Base-by-base conservation (phyloP, 2,113 vertebrate genomes). In the Hypomesus transpacificus region DNA sequence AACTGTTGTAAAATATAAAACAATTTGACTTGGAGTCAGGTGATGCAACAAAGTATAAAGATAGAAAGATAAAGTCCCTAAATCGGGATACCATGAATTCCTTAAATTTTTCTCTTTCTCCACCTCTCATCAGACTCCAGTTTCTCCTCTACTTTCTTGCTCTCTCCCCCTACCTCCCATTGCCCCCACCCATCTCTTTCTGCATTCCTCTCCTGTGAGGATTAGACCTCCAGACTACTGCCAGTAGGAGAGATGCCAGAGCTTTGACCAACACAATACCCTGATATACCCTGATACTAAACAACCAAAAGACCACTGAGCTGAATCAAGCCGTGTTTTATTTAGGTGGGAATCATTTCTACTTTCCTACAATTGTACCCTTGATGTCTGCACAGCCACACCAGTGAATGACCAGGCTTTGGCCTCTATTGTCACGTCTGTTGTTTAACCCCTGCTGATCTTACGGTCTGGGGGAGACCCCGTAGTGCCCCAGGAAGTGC, bases 401-500 rank as follows among this genome's bases (percentile, higher is more conserved):
- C 9, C 22, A 22, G 22, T 11, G 11, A 61, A 61, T 7, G 24
- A 21, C 21, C 24, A 14, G 58, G 22, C 60, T 34, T 3, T 6
- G 60, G n/a, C 26, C 60, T 62, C 22, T 5, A 16, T 31, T 62
- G 22, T 16, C 22, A 24, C 21, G 22, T 28, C 57, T 26, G 26
- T 61, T 24, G 59, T 61, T 61, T 4, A 61, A 61, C 22, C 59
- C 59, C 22, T 61, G 14, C 24, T 16, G 22, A 28, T 64, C 5
- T 63, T 63, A 14, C 31, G 2, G 52, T 53, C 16, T 56, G 53
- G 14, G 53, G 1, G 53, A 56, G 53, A 56, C 61, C 61, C 18
- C 17, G n/a, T 63, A 21, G 54, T 8, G 56, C 14, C 65, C 52
- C 52, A 70, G 71, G 75, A 76, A 73, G 65, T 21, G 70, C n/a